Percentiles rank a stretch among this genome's conserved stretches.
phyloP scores from a whole-genome alignment of 2,797 vertebrate species.

The Hephaestus fuliginosus region DNA sequence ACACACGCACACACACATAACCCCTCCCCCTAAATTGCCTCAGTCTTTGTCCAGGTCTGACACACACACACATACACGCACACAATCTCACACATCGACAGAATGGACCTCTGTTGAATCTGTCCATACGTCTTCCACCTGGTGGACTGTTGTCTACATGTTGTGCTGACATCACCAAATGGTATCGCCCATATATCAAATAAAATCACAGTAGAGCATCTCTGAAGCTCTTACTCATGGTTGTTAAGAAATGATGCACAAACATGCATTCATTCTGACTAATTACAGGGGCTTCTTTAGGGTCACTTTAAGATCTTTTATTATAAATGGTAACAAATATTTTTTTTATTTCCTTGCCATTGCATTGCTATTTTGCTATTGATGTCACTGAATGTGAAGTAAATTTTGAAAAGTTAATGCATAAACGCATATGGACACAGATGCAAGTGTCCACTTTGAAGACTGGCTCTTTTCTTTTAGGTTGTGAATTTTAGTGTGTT shows the following conservation, averaged over 20 bases:
- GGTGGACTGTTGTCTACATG: not conserved
- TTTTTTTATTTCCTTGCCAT: not conserved
- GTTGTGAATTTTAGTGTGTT: not conserved
- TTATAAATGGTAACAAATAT: too few relatives aligned
- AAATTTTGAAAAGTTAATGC: too few relatives aligned
- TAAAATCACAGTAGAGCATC: not conserved
- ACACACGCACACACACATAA: slow-evolving; percentile 10
- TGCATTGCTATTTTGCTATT: too few relatives aligned
- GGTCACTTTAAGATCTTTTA: not conserved
- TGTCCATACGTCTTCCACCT: not conserved
- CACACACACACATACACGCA: not conserved
- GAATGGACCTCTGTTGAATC: not conserved
- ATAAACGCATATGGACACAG: too few relatives aligned
- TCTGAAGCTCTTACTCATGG: not conserved
- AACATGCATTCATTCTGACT: not conserved
- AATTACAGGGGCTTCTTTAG: not conserved
- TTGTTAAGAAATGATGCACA: not conserved
- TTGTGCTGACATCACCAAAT: not conserved
- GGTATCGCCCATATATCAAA: too few relatives aligned
- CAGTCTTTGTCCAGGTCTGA: too few relatives aligned
- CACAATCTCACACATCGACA: not conserved
- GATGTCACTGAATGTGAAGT: too few relatives aligned
- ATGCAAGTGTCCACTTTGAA: not conserved
- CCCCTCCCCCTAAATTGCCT: not conserved
- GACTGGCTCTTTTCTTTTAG: not conserved